Conservation (phyloP, 2,888 invertebrate species). For the Opisthograptis luteolata region DNA sequence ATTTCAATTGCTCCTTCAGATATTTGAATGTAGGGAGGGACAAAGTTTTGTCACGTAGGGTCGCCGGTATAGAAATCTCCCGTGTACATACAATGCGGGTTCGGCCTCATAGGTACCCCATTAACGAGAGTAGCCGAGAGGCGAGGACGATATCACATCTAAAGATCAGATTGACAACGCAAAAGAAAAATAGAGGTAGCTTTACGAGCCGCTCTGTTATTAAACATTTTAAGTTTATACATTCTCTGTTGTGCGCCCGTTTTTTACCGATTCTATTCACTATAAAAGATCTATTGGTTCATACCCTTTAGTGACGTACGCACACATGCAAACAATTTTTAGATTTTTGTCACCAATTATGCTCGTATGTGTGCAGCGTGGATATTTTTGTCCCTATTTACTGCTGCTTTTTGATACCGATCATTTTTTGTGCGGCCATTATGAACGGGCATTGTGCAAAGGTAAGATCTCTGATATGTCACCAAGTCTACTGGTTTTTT, state of each 20-base stretch:
- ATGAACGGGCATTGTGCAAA: slow-evolving; percentile 78
- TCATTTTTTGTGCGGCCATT: slow-evolving; percentile 79
- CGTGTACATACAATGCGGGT: slow-evolving; percentile 79
- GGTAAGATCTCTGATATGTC: slow-evolving; percentile 82
- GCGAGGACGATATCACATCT: slow-evolving; percentile 75
- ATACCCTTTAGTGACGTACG: slow-evolving; percentile 76
- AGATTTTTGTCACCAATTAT: slow-evolving; percentile 68
- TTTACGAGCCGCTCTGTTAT: slow-evolving; percentile 79
- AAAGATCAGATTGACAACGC: slow-evolving; percentile 80
- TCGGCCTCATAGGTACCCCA: slow-evolving; percentile 78
- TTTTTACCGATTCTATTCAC: slow-evolving; percentile 72
- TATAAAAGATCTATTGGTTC: slow-evolving; percentile 63
- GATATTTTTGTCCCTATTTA: slow-evolving; percentile 76
- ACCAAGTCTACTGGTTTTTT: slow-evolving; percentile 72
- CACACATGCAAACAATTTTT: slow-evolving; percentile 60
- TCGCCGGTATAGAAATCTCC: slow-evolving; percentile 71
- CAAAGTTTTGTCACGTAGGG: slow-evolving; percentile 83
- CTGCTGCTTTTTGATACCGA: slow-evolving; percentile 78
- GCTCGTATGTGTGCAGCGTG: slow-evolving; percentile 64
- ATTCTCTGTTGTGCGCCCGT: slow-evolving; percentile 59
- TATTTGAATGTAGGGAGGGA: slow-evolving; percentile 84
- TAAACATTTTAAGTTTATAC: slow-evolving; percentile 79
- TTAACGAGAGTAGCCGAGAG: slow-evolving; percentile 79
- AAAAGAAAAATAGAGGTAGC: slow-evolving; percentile 71
- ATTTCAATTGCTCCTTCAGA: slow-evolving; percentile 85